Evolutionary conservation across 2,113 vertebrate species (phyloP).

Genomic region (Ailuropoda melanoleuca): DNA sequence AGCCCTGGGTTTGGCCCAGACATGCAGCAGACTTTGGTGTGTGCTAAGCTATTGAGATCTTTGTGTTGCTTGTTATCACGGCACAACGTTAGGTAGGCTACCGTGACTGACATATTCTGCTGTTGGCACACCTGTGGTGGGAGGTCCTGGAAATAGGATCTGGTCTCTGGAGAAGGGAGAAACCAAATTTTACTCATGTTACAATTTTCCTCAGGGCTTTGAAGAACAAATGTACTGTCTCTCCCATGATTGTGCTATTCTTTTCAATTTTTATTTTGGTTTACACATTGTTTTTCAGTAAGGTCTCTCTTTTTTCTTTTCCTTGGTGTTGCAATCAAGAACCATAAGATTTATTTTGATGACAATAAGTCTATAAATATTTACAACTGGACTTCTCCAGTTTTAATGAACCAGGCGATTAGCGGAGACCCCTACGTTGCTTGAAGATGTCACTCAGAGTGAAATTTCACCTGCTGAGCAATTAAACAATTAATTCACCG

Average conservation of each 20-base stretch:
- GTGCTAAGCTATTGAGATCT: background rate
- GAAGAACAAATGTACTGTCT: background rate
- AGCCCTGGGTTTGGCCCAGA: background rate
- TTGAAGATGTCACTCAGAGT: conserved; percentile 32
- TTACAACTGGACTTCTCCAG: background rate
- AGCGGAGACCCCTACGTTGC: background rate
- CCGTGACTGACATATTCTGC: background rate
- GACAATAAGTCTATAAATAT: conserved; percentile 48
- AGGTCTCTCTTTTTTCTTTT: background rate
- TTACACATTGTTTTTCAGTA: background rate
- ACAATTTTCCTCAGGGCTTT: background rate
- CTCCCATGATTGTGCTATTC: background rate
- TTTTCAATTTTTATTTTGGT: conserved; percentile 5
- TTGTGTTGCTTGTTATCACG: background rate
- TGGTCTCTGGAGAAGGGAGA: background rate
- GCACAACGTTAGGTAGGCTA: background rate
- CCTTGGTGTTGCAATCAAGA: background rate
- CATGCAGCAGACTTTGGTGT: background rate
- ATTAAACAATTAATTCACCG: conserved; percentile 50
- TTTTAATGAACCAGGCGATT: conserved; percentile 57
- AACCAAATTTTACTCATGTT: background rate
- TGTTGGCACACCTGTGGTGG: background rate
- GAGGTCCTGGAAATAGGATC: background rate
- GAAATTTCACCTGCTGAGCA: conserved; percentile 38
- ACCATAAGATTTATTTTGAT: background rate